These are phyloP conservation scores for Drosophila ochracea DNA, from an alignment of 2,888 invertebrate species.

Conservation along the genomic window DNA sequence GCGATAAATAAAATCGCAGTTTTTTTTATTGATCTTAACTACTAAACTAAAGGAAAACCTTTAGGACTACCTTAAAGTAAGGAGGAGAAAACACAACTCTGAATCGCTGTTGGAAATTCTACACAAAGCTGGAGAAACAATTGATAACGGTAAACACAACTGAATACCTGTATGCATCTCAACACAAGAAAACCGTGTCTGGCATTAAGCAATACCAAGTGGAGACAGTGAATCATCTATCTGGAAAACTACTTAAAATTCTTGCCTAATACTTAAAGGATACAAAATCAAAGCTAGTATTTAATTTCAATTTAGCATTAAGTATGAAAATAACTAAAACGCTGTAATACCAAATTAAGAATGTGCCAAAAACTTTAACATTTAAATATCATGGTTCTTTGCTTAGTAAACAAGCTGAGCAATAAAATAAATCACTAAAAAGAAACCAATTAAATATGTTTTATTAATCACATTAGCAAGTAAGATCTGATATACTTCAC, in stretches of 20 bases:
- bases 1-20: background rate
- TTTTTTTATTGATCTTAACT: conserved; percentile 3
- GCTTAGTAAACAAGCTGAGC: background rate
- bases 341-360: background rate
- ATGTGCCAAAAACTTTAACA: conserved; percentile 8
- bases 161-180: conserved; percentile 9
- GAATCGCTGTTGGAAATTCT: background rate
- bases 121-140: conserved; percentile 46
- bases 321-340: background rate
- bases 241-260: conserved; percentile 64
- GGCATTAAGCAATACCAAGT: conserved; percentile 16
- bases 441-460: background rate
- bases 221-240: conserved; percentile 62
- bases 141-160: background rate
- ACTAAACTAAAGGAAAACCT: background rate
- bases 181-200: background rate
- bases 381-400: background rate
- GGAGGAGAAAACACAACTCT: background rate
- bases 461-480: background rate
- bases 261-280: conserved; percentile 39
- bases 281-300: background rate
- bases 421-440: conserved; percentile 13
- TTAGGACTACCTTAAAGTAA: background rate
- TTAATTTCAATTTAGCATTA: conserved; percentile 2
- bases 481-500: background rate